These are phyloP conservation scores for Steinernema carpocapsae DNA, from an alignment of 2,888 invertebrate genomes.

Conservation along the genomic window DNA sequence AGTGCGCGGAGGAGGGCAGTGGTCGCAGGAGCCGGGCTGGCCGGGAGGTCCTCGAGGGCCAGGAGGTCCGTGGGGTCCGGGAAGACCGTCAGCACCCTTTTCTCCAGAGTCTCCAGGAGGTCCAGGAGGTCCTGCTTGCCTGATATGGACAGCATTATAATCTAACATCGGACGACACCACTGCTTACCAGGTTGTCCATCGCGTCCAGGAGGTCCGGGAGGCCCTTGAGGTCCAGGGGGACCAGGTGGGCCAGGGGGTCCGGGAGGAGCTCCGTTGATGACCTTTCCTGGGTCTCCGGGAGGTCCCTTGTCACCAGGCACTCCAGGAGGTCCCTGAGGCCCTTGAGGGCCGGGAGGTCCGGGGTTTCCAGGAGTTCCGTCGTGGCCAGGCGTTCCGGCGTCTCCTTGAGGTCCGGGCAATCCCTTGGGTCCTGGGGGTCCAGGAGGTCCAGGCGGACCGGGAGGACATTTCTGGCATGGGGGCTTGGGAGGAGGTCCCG, in stretches of 20 bases:
- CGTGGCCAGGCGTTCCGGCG: slow-evolving; percentile 57
- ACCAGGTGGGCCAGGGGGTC: slow-evolving; percentile 55
- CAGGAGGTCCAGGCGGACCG: slow-evolving; percentile 59
- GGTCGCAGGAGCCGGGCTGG: slow-evolving; percentile 65
- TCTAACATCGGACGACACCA: background rate
- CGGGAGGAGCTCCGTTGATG: slow-evolving; percentile 59
- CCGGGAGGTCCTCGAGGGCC: slow-evolving; percentile 50
- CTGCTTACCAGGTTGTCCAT: slow-evolving; percentile 44
- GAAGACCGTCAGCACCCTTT: slow-evolving; percentile 55
- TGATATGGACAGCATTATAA: slow-evolving; percentile 35
- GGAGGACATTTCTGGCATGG: slow-evolving; percentile 68
- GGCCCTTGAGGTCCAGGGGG: slow-evolving; percentile 37
- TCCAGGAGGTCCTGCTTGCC: slow-evolving; percentile 43
- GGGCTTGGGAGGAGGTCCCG: slow-evolving; percentile 68
- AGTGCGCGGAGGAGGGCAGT: slow-evolving; percentile 66
- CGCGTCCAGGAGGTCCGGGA: slow-evolving; percentile 63
- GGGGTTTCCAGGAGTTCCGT: slow-evolving; percentile 57
- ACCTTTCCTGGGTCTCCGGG: slow-evolving; percentile 56
- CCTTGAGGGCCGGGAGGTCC: slow-evolving; percentile 63
- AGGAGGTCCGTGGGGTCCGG: slow-evolving; percentile 54
- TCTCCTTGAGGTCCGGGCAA: slow-evolving; percentile 62
- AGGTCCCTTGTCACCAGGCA: slow-evolving; percentile 53
- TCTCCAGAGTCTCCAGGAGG: slow-evolving; percentile 58
- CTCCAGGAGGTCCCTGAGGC: slow-evolving; percentile 63
- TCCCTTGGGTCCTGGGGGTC: slow-evolving; percentile 66